These are phyloP conservation scores for Synanthedon formicaeformis DNA, from an alignment of 2,888 invertebrate species.

Conservation along the genomic window DNA sequence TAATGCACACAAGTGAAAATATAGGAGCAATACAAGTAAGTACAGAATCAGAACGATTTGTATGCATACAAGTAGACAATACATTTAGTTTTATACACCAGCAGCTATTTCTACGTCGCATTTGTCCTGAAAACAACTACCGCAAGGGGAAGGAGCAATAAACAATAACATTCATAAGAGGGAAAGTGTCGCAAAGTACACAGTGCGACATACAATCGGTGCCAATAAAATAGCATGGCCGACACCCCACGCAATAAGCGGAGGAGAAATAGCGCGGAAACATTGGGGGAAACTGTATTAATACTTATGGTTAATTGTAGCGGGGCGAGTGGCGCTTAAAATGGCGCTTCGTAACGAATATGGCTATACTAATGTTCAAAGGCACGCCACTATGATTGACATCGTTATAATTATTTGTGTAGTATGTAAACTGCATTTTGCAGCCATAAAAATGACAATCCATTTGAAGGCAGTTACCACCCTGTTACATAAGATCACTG, in stretches of 20 bases:
- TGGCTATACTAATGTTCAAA: too few relatives aligned
- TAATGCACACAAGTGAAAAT: too few relatives aligned
- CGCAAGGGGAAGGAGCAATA: slow-evolving; percentile 32
- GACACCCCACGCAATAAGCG: slow-evolving; percentile 62
- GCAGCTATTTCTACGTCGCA: neutral
- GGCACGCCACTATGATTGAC: too few relatives aligned
- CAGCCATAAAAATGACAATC: too few relatives aligned
- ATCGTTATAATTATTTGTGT: too few relatives aligned
- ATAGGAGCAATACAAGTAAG: too few relatives aligned
- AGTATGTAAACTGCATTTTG: too few relatives aligned
- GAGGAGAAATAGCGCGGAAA: slow-evolving; percentile 62
- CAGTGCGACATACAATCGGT: slow-evolving; percentile 56
- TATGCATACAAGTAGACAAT: too few relatives aligned
- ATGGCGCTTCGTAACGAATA: neutral
- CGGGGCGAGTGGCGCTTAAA: slow-evolving; percentile 33
- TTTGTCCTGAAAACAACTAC: slow-evolving; percentile 10
- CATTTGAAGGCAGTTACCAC: too few relatives aligned
- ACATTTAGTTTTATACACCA: neutral
- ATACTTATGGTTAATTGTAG: slow-evolving; percentile 67
- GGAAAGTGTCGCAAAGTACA: slow-evolving; percentile 58
- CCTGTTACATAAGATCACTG: too few relatives aligned
- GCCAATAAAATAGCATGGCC: slow-evolving; percentile 58
- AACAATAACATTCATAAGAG: slow-evolving; percentile 57
- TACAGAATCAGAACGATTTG: too few relatives aligned
- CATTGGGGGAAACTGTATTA: slow-evolving; percentile 66